A percentile compares a stretch with the other conserved stretches of the same genome.
Conservation (phyloP, 2,113 vertebrate species). For the Patagioenas fasciata region DNA sequence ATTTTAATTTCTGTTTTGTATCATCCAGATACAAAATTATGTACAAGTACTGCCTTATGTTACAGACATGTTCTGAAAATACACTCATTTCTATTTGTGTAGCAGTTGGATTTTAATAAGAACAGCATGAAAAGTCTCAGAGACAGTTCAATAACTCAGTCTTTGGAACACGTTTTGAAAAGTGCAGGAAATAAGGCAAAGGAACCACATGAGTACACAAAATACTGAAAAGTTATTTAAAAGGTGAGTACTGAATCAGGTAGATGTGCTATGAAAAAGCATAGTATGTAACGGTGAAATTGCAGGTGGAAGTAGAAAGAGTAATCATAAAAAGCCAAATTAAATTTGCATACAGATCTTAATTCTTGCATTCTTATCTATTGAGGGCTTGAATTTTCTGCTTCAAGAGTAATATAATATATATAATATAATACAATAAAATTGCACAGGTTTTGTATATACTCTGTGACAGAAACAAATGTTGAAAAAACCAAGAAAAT, state of each 20-base stretch:
- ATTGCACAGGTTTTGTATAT: neutral
- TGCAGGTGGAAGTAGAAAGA: neutral
- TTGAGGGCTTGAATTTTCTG: neutral
- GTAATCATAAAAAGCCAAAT: neutral
- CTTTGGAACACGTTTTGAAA: neutral
- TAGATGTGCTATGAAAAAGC: neutral
- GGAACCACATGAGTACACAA: neutral
- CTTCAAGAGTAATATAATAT: neutral
- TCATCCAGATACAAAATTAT: neutral
- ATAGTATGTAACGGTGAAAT: neutral
- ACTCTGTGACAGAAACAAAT: neutral
- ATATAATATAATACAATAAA: neutral
- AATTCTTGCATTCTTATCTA: neutral
- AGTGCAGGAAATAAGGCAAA: neutral
- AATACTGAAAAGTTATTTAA: neutral
- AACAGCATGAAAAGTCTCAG: neutral
- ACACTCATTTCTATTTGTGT: neutral
- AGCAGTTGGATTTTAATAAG: neutral
- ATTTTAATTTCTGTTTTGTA: neutral
- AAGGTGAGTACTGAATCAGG: neutral
- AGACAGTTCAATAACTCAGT: neutral
- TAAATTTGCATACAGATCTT: neutral
- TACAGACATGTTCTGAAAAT: neutral
- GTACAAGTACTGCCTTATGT: neutral
- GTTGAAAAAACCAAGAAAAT: neutral